Evolutionary conservation across 2,797 vertebrate genomes (phyloP).

Genomic region (Cuniculus paca): DNA sequence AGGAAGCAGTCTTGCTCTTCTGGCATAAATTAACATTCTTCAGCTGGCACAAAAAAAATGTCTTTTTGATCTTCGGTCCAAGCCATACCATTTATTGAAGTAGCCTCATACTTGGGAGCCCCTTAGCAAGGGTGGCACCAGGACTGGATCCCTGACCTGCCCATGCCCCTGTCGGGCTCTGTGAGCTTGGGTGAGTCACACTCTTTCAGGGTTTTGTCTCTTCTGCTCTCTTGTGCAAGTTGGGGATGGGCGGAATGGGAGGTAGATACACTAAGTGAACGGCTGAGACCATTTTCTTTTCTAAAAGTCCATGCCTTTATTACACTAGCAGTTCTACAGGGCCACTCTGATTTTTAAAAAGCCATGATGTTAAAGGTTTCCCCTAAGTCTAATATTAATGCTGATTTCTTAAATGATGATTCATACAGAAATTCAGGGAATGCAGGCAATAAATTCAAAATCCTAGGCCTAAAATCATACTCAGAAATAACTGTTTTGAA

Average conservation of each 20-base stretch:
- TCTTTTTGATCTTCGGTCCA: conserved; percentile 33
- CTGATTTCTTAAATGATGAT: conserved; percentile 33
- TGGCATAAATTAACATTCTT: conserved; percentile 39
- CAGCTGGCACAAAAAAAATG: background rate
- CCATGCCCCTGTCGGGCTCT: background rate
- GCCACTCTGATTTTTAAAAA: conserved; percentile 42
- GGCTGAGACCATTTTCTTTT: background rate
- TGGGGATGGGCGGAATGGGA: background rate
- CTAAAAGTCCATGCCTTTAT: background rate
- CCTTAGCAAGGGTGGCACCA: background rate
- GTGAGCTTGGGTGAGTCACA: background rate
- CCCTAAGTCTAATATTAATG: background rate
- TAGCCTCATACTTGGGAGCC: background rate
- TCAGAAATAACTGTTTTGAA: conserved; percentile 56
- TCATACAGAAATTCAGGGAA: conserved; percentile 28
- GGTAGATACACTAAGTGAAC: background rate
- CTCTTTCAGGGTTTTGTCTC: background rate
- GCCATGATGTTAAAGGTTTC: background rate
- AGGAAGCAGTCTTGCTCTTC: background rate
- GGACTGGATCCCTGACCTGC: background rate
- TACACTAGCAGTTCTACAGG: background rate
- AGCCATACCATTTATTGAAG: background rate
- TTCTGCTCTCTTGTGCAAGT: background rate
- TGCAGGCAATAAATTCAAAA: conserved; percentile 18
- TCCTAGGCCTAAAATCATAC: conserved; percentile 42